Evolutionary conservation across 2,797 vertebrate species (phyloP).

Genomic region (Melanotaenia nigrans): DNA sequence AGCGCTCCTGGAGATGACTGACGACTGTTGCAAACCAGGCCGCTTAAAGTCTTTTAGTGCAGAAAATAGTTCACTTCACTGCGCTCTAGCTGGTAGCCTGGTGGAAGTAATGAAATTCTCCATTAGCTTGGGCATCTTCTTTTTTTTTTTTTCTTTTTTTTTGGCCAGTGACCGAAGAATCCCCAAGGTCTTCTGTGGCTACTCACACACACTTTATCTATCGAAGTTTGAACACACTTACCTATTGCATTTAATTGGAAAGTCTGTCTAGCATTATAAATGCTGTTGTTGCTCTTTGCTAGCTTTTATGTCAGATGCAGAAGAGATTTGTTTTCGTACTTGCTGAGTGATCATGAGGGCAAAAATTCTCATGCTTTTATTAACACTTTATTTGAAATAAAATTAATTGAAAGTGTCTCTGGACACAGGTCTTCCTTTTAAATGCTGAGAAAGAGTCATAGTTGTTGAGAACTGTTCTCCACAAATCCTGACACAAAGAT

Average conservation of each 20-base stretch:
- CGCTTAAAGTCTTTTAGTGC: constrained; percentile 39
- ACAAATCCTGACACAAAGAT: constrained; percentile 36
- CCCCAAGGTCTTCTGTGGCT: constrained; percentile 32
- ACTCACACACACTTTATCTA: too few species aligned
- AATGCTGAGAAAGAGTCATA: constrained; percentile 62
- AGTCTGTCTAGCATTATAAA: too few species aligned
- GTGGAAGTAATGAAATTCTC: constrained; percentile 67
- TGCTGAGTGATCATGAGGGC: too few species aligned
- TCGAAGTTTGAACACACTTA: too few species aligned
- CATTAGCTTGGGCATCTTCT: constrained; percentile 60
- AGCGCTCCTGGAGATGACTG: constrained; percentile 48
- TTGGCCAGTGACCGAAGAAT: constrained; percentile 39
- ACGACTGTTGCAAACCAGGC: constrained; percentile 23
- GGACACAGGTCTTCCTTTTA: constrained; percentile 38
- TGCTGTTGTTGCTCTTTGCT: too few species aligned
- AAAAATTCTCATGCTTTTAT: too few species aligned
- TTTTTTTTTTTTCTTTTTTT: constrained; percentile 24
- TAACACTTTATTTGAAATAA: neutral
- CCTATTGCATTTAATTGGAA: too few species aligned
- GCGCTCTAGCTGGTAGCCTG: constrained; percentile 50
- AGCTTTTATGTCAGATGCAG: too few species aligned
- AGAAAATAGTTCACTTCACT: constrained; percentile 61
- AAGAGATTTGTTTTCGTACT: too few species aligned
- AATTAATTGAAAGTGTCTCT: constrained; percentile 12
- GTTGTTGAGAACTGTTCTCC: constrained; percentile 32